Percentiles rank a stretch among this genome's conserved stretches.
Conservation (phyloP, 2,888 invertebrate species). For the Sphinx pinastri region DNA sequence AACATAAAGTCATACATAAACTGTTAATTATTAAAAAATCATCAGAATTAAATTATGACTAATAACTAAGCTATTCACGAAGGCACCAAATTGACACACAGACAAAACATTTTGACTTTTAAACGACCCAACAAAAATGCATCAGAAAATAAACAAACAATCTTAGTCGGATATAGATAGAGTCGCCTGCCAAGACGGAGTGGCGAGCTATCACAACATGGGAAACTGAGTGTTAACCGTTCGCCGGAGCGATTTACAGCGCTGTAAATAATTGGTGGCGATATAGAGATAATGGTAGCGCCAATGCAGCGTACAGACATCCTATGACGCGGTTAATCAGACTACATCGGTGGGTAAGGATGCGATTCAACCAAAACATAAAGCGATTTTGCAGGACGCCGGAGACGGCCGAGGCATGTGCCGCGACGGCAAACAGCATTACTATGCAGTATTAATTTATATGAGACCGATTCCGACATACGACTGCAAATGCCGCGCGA, state of each 20-base stretch:
- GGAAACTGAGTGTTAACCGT: background rate
- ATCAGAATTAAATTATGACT: too few species aligned
- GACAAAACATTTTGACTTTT: slow-evolving; percentile 16
- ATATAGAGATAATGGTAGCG: background rate
- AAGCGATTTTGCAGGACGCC: too few species aligned
- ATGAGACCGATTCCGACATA: too few species aligned
- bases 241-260: background rate
- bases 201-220: slow-evolving; percentile 8
- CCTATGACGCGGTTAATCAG: too few species aligned
- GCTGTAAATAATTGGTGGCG: background rate
- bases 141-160: slow-evolving; percentile 20
- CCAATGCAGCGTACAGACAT: background rate
- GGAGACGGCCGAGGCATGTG: too few species aligned
- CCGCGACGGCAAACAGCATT: too few species aligned
- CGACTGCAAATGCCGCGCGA: too few species aligned
- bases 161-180: slow-evolving; percentile 5
- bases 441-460: too few species aligned
- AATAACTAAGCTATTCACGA: too few species aligned
- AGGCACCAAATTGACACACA: background rate
- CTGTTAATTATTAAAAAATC: too few species aligned
- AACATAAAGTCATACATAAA: background rate
- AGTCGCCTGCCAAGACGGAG: slow-evolving; percentile 10
- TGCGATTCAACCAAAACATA: too few species aligned
- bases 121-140: slow-evolving; percentile 14
- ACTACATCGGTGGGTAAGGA: too few species aligned